These are phyloP conservation scores for Cossypha polioptera DNA, from an alignment of 2,797 vertebrate genomes.

Conservation along the genomic window DNA sequence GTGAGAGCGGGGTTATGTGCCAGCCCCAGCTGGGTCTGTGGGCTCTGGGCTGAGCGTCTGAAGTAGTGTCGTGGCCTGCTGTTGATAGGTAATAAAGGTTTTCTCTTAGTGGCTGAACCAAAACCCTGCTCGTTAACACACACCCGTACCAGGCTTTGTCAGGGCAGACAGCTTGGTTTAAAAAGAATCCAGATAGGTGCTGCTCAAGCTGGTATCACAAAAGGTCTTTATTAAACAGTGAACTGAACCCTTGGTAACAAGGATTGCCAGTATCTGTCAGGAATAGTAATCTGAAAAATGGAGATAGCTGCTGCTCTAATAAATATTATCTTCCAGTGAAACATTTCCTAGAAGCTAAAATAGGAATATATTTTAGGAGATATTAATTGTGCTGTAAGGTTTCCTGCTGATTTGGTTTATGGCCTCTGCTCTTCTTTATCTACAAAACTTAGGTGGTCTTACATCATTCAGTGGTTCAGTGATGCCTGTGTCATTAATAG, in stretches of 20 bases:
- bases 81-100: not conserved
- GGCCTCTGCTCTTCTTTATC: not conserved
- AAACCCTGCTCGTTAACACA: not conserved
- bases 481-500: not conserved
- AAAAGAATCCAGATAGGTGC: not conserved
- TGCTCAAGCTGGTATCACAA: not conserved
- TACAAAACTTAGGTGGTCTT: not conserved
- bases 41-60: not conserved
- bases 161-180: not conserved
- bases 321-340: not conserved
- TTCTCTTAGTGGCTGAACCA: not conserved
- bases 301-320: not conserved
- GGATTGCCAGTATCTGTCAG: not conserved
- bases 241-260: not conserved
- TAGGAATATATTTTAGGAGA: not conserved
- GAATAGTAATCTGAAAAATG: not conserved
- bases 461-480: not conserved
- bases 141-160: not conserved
- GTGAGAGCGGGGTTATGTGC: not conserved
- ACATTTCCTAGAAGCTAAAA: not conserved
- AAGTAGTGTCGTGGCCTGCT: not conserved
- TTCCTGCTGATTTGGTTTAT: not conserved
- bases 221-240: not conserved
- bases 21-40: accelerated
- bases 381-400: not conserved